A percentile compares a stretch with the other conserved stretches of the same genome.
phyloP scores from a whole-genome alignment of 2,888 invertebrate species.

The Bombylius discolor region DNA sequence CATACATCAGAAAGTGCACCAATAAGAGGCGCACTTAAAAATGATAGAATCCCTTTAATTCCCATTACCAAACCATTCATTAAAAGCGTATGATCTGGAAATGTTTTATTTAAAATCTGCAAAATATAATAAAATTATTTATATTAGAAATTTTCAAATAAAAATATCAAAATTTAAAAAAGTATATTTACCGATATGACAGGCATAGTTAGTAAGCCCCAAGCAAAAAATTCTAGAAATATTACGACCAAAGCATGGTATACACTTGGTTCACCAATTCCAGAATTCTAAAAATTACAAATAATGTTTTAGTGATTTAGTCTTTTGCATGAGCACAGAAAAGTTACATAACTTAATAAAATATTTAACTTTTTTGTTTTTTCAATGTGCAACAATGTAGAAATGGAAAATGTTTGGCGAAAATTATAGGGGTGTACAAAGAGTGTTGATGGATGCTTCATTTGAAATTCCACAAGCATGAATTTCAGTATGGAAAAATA shows the following conservation, averaged over 20 bases:
- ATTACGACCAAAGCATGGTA: conserved; percentile 98
- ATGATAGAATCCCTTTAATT: conserved; percentile 93
- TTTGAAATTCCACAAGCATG: too few species aligned
- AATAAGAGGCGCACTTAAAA: conserved; percentile 91
- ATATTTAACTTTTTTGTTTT: too few species aligned
- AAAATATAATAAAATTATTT: background rate
- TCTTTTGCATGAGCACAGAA: too few species aligned
- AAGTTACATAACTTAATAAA: too few species aligned
- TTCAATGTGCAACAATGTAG: too few species aligned
- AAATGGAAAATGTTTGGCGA: too few species aligned
- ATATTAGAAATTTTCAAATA: too few species aligned
- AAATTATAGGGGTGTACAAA: too few species aligned
- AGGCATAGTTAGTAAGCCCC: conserved; percentile 97
- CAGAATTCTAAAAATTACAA: conserved; percentile 51
- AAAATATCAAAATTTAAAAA: background rate
- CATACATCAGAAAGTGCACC: conserved; percentile 97
- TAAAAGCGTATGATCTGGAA: conserved; percentile 96
- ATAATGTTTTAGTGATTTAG: too few species aligned
- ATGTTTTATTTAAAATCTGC: conserved; percentile 83
- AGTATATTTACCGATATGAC: conserved; percentile 52
- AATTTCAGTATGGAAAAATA: too few species aligned
- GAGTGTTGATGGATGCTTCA: too few species aligned
- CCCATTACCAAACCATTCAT: conserved; percentile 99
- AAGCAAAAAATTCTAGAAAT: conserved; percentile 99
- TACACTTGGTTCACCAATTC: conserved; percentile 88